These are phyloP conservation scores for Parasteatoda lunata DNA, from an alignment of 2,888 invertebrate genomes.

Conservation along the genomic window DNA sequence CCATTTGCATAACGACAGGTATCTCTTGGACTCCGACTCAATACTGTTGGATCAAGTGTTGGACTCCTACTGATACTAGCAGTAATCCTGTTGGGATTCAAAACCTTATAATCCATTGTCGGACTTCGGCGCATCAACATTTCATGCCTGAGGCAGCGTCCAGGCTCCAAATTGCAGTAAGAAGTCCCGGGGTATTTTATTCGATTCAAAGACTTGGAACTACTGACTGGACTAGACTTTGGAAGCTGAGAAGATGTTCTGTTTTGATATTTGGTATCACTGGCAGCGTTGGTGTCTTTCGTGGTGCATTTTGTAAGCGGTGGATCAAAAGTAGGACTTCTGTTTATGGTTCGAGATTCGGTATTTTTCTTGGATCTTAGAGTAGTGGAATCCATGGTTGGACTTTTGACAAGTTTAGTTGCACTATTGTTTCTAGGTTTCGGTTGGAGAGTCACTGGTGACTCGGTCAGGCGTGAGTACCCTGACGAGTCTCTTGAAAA, in stretches of 20 bases:
- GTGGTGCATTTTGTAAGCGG: not conserved
- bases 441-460: slow-evolving; percentile 57
- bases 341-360: not conserved
- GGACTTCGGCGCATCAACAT: slow-evolving; percentile 20
- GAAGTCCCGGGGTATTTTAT: not conserved
- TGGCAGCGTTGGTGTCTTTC: not conserved
- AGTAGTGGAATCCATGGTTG: slow-evolving; percentile 19
- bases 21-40: slow-evolving; percentile 26
- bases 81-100: not conserved
- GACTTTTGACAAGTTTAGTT: slow-evolving; percentile 9
- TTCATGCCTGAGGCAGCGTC: not conserved
- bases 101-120: slow-evolving; percentile 5
- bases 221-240: not conserved
- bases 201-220: not conserved
- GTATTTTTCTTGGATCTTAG: not conserved
- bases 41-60: slow-evolving; percentile 47
- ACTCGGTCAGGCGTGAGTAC: slow-evolving; percentile 56
- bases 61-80: slow-evolving; percentile 29
- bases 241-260: not conserved
- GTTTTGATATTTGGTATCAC: not conserved
- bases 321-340: slow-evolving; percentile 1
- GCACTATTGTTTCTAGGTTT: slow-evolving; percentile 15
- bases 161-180: not conserved
- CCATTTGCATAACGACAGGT: not conserved
- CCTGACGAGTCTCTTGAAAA: slow-evolving; percentile 43